Percentiles rank a stretch among this genome's conserved stretches.
phyloP scores from a whole-genome alignment of 2,888 invertebrate species.

The Amphipoea lucens region DNA sequence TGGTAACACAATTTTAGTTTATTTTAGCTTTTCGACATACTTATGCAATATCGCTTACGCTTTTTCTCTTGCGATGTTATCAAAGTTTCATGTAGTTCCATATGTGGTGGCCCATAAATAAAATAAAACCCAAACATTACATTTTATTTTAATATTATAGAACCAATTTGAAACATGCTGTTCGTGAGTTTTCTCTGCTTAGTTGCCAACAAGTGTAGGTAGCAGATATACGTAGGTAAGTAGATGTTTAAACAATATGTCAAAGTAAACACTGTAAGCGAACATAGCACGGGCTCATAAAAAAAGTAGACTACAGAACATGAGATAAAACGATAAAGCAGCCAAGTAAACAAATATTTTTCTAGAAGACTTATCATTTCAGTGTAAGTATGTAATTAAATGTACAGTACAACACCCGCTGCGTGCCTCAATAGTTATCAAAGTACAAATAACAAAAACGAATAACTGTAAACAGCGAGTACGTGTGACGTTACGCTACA shows the following conservation, averaged over 20 bases:
- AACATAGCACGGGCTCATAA: constrained; percentile 13
- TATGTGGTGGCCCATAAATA: neutral
- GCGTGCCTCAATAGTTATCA: constrained; percentile 76
- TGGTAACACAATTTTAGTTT: constrained; percentile 37
- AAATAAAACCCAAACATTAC: constrained; percentile 9
- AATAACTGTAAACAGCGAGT: constrained; percentile 69
- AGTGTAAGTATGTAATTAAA: constrained; percentile 28
- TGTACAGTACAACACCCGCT: constrained; percentile 65
- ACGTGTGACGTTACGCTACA: constrained; percentile 54
- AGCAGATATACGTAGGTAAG: neutral
- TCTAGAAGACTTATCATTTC: constrained; percentile 34
- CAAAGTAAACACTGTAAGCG: neutral
- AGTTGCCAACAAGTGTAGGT: neutral
- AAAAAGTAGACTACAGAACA: constrained; percentile 14
- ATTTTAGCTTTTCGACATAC: constrained; percentile 15
- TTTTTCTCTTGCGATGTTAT: constrained; percentile 16
- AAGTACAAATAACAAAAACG: constrained; percentile 76
- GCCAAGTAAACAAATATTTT: constrained; percentile 28
- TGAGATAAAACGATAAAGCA: constrained; percentile 29
- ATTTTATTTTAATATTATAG: constrained; percentile 10
- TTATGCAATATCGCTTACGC: constrained; percentile 15
- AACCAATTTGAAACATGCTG: neutral
- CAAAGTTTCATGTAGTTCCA: constrained; percentile 13
- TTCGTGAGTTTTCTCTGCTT: neutral
- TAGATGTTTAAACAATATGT: neutral